Evolutionary conservation across 2,797 vertebrate species (phyloP).

Genomic region (Hyperoplus lanceolatus): DNA sequence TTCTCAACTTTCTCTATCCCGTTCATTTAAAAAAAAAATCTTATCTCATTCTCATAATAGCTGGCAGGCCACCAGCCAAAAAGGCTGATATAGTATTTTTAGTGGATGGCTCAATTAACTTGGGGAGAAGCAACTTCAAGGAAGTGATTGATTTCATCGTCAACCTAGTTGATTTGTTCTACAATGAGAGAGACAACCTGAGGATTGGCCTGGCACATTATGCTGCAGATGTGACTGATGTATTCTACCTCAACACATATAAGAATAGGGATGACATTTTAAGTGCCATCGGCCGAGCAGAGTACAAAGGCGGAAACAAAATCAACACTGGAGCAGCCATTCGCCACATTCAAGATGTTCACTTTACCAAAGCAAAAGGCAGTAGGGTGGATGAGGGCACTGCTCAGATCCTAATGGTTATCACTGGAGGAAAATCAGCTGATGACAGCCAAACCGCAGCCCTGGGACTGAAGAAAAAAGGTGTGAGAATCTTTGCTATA

Average conservation of each 20-base stretch:
- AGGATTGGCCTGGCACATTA: constrained; percentile 93
- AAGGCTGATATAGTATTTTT: constrained; percentile 95
- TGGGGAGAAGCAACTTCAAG: constrained; percentile 89
- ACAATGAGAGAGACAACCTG: constrained; percentile 88
- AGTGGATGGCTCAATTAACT: constrained; percentile 95
- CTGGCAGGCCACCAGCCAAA: constrained; percentile 60
- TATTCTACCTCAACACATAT: constrained; percentile 92
- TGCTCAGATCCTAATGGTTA: constrained; percentile 93
- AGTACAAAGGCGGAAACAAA: constrained; percentile 91
- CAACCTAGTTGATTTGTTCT: constrained; percentile 91
- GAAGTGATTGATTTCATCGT: constrained; percentile 88
- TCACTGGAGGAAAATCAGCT: constrained; percentile 89
- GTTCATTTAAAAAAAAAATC: neutral
- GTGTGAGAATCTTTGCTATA: constrained; percentile 91
- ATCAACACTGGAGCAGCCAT: constrained; percentile 92
- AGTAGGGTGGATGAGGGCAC: constrained; percentile 90
- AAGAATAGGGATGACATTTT: constrained; percentile 87
- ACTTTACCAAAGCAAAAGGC: constrained; percentile 91
- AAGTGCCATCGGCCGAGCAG: constrained; percentile 83
- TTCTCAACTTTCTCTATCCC: neutral
- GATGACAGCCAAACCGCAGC: constrained; percentile 91
- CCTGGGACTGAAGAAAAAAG: constrained; percentile 84
- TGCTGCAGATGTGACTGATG: constrained; percentile 91
- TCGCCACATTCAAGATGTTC: constrained; percentile 86
- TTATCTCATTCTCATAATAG: constrained; percentile 23